Conservation (phyloP, 2,113 vertebrate species). For the Gymnocephalus cernua region DNA sequence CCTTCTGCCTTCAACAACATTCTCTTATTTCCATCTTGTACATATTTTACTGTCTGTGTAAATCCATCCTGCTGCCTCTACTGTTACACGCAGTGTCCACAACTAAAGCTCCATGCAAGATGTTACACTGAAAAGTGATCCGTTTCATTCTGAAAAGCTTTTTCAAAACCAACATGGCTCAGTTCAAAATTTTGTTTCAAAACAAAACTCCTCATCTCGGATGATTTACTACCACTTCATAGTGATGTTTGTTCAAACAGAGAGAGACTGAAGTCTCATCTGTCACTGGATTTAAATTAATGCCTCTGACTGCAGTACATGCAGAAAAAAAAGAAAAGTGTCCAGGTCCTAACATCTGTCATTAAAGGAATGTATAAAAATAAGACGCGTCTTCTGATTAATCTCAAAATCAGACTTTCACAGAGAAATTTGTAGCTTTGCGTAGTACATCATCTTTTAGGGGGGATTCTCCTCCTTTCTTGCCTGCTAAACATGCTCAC, state of each 20-base stretch:
- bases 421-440: conserved; percentile 45
- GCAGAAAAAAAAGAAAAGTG: conserved; percentile 41
- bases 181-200: conserved; percentile 76
- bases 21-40: conserved; percentile 32
- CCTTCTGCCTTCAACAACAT: conserved; percentile 68
- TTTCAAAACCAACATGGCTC: conserved; percentile 84
- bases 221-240: conserved; percentile 32
- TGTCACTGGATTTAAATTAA: conserved; percentile 70
- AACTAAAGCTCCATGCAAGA: conserved; percentile 79
- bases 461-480: conserved; percentile 30
- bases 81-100: conserved; percentile 57
- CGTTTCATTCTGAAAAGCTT: conserved; percentile 63
- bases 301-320: conserved; percentile 65
- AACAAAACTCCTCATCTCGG: conserved; percentile 62
- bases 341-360: conserved; percentile 54
- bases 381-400: conserved; percentile 73
- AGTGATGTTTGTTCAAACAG: conserved; percentile 39
- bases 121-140: conserved; percentile 79
- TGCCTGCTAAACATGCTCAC: conserved; percentile 27
- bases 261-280: conserved; percentile 45
- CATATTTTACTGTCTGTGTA: conserved; percentile 18
- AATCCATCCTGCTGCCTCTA: conserved; percentile 50
- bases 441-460: conserved; percentile 28
- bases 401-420: conserved; percentile 58
- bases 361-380: conserved; percentile 84